Evolutionary conservation across 2,797 vertebrate genomes (phyloP).

Genomic region (Neostethus bicornis): DNA sequence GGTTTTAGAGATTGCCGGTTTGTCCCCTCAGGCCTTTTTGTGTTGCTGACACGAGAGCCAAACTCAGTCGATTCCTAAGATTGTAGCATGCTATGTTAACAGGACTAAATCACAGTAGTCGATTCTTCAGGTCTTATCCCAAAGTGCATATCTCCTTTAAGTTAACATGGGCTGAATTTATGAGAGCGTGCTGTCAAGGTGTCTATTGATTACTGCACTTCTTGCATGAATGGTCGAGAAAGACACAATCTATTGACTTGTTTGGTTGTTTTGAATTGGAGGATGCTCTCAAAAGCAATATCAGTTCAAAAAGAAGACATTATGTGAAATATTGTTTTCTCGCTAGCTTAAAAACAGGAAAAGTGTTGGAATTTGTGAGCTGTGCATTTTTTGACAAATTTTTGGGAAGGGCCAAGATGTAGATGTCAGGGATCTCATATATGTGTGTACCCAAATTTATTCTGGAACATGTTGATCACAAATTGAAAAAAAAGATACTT

Average conservation of each 20-base stretch:
- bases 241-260: slow-evolving; percentile 64
- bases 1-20: background rate
- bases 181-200: slow-evolving; percentile 66
- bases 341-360: too few species aligned
- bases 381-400: too few species aligned
- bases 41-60: slow-evolving; percentile 4
- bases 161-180: slow-evolving; percentile 63
- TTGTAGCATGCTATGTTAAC: slow-evolving; percentile 38
- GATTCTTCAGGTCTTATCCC: slow-evolving; percentile 51
- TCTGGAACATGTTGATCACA: too few species aligned
- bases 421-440: too few species aligned
- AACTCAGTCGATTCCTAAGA: slow-evolving; percentile 19
- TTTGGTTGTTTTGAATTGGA: slow-evolving; percentile 33
- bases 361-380: too few species aligned
- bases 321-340: too few species aligned
- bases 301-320: background rate
- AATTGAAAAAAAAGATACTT: too few species aligned
- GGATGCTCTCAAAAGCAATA: slow-evolving; percentile 16
- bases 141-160: slow-evolving; percentile 48
- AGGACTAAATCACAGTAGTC: slow-evolving; percentile 13
- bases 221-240: slow-evolving; percentile 75
- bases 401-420: too few species aligned
- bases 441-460: too few species aligned
- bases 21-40: slow-evolving; percentile 10
- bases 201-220: slow-evolving; percentile 79